These are phyloP conservation scores for Diorhabda carinulata DNA, from an alignment of 1,140 invertebrate species.

Conservation along the genomic window DNA sequence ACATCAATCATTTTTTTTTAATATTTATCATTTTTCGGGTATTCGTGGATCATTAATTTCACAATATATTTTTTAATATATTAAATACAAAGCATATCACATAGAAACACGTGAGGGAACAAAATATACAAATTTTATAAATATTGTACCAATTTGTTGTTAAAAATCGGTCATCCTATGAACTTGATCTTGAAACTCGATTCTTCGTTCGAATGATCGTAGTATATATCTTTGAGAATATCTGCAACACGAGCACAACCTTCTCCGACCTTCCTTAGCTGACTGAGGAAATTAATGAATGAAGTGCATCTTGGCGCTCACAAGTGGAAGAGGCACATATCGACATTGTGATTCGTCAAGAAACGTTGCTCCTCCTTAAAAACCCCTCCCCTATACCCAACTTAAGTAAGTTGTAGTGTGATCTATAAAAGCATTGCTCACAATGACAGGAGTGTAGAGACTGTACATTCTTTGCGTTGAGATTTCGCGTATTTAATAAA, in stretches of 20 bases:
- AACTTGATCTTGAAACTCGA: slow-evolving; percentile 28
- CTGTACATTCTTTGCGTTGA: slow-evolving; percentile 34
- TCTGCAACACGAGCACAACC: slow-evolving; percentile 8
- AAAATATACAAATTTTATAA: background rate
- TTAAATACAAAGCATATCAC: too few relatives aligned
- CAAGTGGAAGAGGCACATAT: slow-evolving; percentile 20
- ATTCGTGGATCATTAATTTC: too few relatives aligned
- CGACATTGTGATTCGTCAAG: slow-evolving; percentile 28
- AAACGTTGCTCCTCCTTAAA: slow-evolving; percentile 35
- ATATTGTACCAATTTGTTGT: background rate
- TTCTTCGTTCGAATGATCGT: slow-evolving; percentile 11
- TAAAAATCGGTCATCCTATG: slow-evolving; percentile 4
- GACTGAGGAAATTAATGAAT: slow-evolving; percentile 37
- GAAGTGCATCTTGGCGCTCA: slow-evolving; percentile 31
- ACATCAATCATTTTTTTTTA: too few relatives aligned
- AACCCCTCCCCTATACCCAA: slow-evolving; percentile 32
- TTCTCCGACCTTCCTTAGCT: slow-evolving; percentile 14
- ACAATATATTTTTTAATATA: too few relatives aligned
- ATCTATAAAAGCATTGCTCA: slow-evolving; percentile 40
- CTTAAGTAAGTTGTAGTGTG: slow-evolving; percentile 36
- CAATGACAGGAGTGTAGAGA: slow-evolving; percentile 34
- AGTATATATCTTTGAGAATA: slow-evolving; percentile 16
- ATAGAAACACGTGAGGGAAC: too few relatives aligned
- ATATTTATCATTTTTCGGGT: too few relatives aligned
- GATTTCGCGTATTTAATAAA: slow-evolving; percentile 25